Evolutionary conservation across 2,797 vertebrate species (phyloP).

Genomic region (Malacoraja senta): DNA sequence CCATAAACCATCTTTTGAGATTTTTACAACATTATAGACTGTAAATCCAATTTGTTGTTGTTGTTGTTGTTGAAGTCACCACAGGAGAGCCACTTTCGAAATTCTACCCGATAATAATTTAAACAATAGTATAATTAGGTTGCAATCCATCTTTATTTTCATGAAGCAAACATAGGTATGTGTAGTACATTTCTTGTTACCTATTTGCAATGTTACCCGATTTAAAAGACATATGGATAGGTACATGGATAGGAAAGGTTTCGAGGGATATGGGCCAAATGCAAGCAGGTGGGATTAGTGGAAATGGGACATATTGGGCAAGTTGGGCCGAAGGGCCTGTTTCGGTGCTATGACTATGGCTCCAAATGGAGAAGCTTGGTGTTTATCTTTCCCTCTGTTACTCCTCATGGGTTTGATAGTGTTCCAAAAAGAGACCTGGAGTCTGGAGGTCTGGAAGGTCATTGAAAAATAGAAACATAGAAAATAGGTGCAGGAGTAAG

Average conservation of each 20-base stretch:
- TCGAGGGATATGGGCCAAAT: too few species aligned
- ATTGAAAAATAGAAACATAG: neutral
- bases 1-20: neutral
- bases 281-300: too few species aligned
- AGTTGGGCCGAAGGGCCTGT: too few species aligned
- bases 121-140: neutral
- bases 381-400: neutral
- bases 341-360: too few species aligned
- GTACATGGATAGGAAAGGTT: too few species aligned
- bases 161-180: neutral
- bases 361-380: neutral
- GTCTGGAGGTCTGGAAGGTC: neutral
- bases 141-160: neutral
- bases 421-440: neutral
- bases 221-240: too few species aligned
- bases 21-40: too few species aligned
- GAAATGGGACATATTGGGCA: too few species aligned
- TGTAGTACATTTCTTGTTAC: neutral
- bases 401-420: neutral
- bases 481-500: too few species aligned
- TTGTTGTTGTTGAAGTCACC: too few species aligned
- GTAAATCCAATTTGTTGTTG: too few species aligned
- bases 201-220: neutral
- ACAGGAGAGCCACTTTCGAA: neutral
- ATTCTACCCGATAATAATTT: neutral